A percentile compares a stretch with the other conserved stretches of the same genome.
Evolutionary conservation across 2,113 vertebrate genomes (phyloP).

Genomic region (Psilopsiagon aurifrons): DNA sequence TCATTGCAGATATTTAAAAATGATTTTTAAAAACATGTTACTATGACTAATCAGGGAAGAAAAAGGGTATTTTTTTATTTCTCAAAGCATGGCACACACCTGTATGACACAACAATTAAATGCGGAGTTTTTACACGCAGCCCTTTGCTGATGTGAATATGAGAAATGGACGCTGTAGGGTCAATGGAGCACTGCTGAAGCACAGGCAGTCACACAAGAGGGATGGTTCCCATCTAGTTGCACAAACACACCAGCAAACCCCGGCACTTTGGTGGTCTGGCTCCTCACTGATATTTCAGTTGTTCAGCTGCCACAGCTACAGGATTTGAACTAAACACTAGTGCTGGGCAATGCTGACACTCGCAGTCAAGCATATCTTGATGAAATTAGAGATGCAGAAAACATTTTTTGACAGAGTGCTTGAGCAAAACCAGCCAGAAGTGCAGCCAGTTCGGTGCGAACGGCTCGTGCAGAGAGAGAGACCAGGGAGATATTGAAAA

Average conservation of each 20-base stretch:
- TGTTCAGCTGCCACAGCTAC: conserved; percentile 42
- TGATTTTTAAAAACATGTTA: background rate
- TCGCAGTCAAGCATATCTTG: conserved; percentile 73
- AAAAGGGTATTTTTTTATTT: background rate
- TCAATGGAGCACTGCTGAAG: background rate
- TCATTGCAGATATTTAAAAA: background rate
- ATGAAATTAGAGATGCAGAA: conserved; percentile 81
- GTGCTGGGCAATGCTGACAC: conserved; percentile 63
- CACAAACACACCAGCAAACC: conserved; percentile 58
- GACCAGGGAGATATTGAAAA: conserved; percentile 68
- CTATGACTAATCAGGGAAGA: background rate
- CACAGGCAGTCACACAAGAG: background rate
- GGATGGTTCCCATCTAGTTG: conserved; percentile 30
- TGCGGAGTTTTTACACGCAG: background rate
- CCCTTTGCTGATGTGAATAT: background rate
- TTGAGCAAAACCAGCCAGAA: conserved; percentile 70
- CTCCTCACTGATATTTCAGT: conserved; percentile 66
- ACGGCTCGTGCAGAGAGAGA: conserved; percentile 50
- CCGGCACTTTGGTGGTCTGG: conserved; percentile 41
- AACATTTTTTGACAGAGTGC: conserved; percentile 76
- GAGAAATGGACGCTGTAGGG: background rate
- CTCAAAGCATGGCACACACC: background rate
- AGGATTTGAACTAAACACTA: conserved; percentile 65
- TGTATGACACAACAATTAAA: background rate
- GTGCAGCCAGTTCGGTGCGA: conserved; percentile 52